Percentiles rank a stretch among this genome's conserved stretches.
Evolutionary conservation across 2,113 vertebrate genomes (phyloP).

Genomic region (Nycticebus coucang): DNA sequence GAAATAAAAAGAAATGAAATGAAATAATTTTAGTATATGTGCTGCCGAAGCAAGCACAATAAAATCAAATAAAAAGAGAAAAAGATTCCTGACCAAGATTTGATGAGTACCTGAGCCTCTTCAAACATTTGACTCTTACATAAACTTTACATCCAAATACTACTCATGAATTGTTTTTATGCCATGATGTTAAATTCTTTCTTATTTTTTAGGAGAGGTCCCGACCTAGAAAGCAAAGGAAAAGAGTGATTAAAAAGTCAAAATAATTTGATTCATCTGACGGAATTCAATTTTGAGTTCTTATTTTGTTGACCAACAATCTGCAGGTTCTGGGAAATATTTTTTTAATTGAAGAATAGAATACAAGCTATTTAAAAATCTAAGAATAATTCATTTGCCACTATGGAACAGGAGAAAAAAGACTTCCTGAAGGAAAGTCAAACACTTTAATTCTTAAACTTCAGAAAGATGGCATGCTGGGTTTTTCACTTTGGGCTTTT

Average conservation of each 20-base stretch:
- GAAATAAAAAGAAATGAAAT: too few relatives aligned
- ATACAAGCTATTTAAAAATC: neutral
- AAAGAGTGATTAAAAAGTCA: neutral
- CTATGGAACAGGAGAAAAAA: neutral
- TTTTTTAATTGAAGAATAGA: neutral
- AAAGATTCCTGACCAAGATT: neutral
- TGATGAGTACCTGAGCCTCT: neutral
- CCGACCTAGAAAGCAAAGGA: neutral
- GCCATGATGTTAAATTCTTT: neutral
- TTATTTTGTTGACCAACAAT: neutral
- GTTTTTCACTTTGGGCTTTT: neutral
- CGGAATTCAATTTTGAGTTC: conserved; percentile 2
- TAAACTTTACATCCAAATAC: neutral
- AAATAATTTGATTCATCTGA: neutral
- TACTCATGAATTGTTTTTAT: neutral
- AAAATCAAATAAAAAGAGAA: too few relatives aligned
- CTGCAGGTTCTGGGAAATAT: neutral
- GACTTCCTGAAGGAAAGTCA: neutral
- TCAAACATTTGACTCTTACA: neutral
- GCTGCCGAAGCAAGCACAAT: too few relatives aligned
- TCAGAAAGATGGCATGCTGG: neutral
- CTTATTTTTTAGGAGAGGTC: neutral
- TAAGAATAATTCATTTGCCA: neutral
- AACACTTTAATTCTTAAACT: neutral
- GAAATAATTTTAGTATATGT: too few relatives aligned